phyloP scores from a whole-genome alignment of 2,888 invertebrate species.

The Blera fallax region DNA sequence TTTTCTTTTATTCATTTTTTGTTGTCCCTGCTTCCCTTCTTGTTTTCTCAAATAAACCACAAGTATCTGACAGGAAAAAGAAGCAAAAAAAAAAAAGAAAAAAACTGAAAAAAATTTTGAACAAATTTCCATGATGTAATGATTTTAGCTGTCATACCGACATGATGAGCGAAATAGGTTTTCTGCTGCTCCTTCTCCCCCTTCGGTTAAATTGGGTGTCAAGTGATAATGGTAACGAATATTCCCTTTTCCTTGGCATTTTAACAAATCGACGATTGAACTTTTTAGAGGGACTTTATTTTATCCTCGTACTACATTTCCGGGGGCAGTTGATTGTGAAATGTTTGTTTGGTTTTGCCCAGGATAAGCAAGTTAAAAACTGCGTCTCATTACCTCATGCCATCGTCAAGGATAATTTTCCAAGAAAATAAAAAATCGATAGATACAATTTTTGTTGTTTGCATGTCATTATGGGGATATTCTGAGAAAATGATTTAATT shows the following conservation, averaged over 20 bases:
- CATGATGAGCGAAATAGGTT: conserved; percentile 18
- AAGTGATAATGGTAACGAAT: conserved; percentile 31
- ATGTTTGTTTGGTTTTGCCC: not conserved
- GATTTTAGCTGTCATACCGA: conserved; percentile 43
- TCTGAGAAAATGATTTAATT: not conserved
- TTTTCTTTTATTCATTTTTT: conserved; percentile 43
- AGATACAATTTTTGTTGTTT: not conserved
- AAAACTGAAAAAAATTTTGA: no score
- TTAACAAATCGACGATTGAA: conserved; percentile 1
- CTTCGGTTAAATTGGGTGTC: conserved; percentile 22
- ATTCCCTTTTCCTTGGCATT: not conserved
- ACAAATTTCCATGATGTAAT: conserved; percentile 35
- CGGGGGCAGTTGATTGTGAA: not conserved
- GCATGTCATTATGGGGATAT: conserved; percentile 17
- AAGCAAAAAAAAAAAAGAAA: not conserved
- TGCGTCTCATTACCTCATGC: not conserved
- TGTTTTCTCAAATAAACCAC: not conserved
- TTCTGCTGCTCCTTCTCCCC: not conserved
- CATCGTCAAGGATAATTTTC: not conserved
- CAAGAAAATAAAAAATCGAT: conserved; percentile 22
- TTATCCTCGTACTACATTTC: not conserved
- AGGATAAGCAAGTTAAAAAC: not conserved
- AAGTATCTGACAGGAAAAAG: not conserved
- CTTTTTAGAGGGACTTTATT: not conserved
- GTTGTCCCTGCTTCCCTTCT: not conserved